Percentiles rank a stretch among this genome's conserved stretches.
Conservation (phyloP, 2,113 vertebrate species). For the Theropithecus gelada region DNA sequence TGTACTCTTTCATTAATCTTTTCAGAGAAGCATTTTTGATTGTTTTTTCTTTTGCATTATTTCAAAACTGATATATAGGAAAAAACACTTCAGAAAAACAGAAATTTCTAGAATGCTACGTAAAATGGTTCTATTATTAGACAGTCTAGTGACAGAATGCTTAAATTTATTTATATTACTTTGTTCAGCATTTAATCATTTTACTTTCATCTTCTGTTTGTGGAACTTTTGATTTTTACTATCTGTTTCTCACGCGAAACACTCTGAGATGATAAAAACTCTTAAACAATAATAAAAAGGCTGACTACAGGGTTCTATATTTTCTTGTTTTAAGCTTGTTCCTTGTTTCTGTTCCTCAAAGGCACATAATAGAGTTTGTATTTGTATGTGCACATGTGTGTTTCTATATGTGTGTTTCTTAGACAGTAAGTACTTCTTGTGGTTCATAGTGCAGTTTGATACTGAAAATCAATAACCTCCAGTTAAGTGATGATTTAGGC, state of each 20-base stretch:
- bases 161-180: slow-evolving; percentile 7
- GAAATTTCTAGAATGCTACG: background rate
- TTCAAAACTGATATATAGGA: background rate
- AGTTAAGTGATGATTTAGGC: background rate
- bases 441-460: background rate
- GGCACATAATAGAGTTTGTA: background rate
- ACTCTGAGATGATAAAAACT: background rate
- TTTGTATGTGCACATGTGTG: background rate
- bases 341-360: background rate
- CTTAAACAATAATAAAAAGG: background rate
- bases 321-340: background rate
- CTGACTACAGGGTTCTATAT: background rate
- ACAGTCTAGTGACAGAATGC: background rate
- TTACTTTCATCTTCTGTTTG: background rate
- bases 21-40: background rate
- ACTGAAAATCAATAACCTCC: background rate
- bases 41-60: background rate
- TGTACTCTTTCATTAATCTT: background rate
- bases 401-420: background rate
- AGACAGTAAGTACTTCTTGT: background rate
- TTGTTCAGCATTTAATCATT: background rate
- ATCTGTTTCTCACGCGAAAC: background rate
- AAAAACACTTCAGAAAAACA: background rate
- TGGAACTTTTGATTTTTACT: background rate
- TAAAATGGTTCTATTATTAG: background rate